These are phyloP conservation scores for Drosophila kokeensis DNA, from an alignment of 2,888 invertebrate species.

Conservation along the genomic window DNA sequence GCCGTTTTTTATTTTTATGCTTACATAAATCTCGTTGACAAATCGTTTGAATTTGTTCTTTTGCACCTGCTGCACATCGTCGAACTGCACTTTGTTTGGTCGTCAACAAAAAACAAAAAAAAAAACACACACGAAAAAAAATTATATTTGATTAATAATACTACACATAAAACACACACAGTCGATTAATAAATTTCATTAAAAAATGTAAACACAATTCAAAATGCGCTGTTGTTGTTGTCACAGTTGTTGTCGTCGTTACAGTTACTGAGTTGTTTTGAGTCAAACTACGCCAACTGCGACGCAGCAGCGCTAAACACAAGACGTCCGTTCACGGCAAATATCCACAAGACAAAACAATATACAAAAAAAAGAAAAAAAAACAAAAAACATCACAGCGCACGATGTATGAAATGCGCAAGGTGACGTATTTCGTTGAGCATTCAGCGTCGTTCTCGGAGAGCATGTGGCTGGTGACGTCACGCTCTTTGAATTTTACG, in stretches of 20 bases:
- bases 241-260: slow-evolving; percentile 35
- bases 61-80: slow-evolving; percentile 41
- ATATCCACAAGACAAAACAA: slow-evolving; percentile 63
- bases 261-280: slow-evolving; percentile 51
- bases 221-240: slow-evolving; percentile 49
- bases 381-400: slow-evolving; percentile 52
- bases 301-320: slow-evolving; percentile 67
- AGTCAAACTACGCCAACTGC: slow-evolving; percentile 69
- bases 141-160: slow-evolving; percentile 13
- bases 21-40: slow-evolving; percentile 57
- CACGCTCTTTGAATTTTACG: background rate
- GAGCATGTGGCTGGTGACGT: slow-evolving; percentile 28
- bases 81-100: slow-evolving; percentile 21
- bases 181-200: slow-evolving; percentile 40
- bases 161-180: slow-evolving; percentile 27
- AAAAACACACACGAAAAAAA: slow-evolving; percentile 26
- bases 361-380: slow-evolving; percentile 29
- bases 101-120: slow-evolving; percentile 11
- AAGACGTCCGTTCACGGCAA: slow-evolving; percentile 69
- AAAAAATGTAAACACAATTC: slow-evolving; percentile 55
- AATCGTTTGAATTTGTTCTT: slow-evolving; percentile 31
- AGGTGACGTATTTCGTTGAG: slow-evolving; percentile 18
- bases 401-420: slow-evolving; percentile 15
- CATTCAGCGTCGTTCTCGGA: slow-evolving; percentile 6
- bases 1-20: slow-evolving; percentile 40